Percentiles rank a stretch among this genome's conserved stretches.
phyloP scores from a whole-genome alignment of 2,888 invertebrate genomes.

The Sinopyrophorus schimmeli region DNA sequence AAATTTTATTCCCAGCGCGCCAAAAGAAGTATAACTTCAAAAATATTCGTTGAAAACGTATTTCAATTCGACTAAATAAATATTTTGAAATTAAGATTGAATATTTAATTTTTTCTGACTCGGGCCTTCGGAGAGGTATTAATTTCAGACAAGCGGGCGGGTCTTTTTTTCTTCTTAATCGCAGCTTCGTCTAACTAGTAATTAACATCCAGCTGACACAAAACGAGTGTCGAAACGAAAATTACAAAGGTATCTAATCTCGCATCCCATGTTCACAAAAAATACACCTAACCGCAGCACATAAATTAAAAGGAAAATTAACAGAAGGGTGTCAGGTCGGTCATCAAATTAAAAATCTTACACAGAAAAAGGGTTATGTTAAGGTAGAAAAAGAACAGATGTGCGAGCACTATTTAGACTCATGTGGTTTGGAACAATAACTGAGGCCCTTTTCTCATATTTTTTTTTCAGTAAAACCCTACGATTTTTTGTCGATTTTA shows the following conservation, averaged over 20 bases:
- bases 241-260: slow-evolving; percentile 11
- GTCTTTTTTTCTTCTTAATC: not conserved
- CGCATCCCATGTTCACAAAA: slow-evolving; percentile 13
- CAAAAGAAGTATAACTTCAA: too few species aligned
- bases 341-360: slow-evolving; percentile 25
- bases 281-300: slow-evolving; percentile 11
- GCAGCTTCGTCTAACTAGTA: slow-evolving; percentile 1
- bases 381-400: slow-evolving; percentile 22
- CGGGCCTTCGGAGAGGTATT: too few species aligned
- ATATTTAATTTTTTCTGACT: too few species aligned
- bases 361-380: slow-evolving; percentile 15
- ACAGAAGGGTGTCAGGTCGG: slow-evolving; percentile 24
- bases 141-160: not conserved
- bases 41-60: too few species aligned
- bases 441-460: too few species aligned
- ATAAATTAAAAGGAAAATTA: slow-evolving; percentile 25
- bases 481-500: slow-evolving; percentile 23
- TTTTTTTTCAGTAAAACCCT: slow-evolving; percentile 24
- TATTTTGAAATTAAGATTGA: too few species aligned
- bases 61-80: too few species aligned
- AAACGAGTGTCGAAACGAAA: slow-evolving; percentile 14
- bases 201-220: slow-evolving; percentile 17
- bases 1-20: too few species aligned
- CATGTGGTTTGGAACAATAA: slow-evolving; percentile 26
- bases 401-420: slow-evolving; percentile 19